Evolutionary conservation across 2,113 vertebrate species (phyloP).

Genomic region (Caranx ignobilis): DNA sequence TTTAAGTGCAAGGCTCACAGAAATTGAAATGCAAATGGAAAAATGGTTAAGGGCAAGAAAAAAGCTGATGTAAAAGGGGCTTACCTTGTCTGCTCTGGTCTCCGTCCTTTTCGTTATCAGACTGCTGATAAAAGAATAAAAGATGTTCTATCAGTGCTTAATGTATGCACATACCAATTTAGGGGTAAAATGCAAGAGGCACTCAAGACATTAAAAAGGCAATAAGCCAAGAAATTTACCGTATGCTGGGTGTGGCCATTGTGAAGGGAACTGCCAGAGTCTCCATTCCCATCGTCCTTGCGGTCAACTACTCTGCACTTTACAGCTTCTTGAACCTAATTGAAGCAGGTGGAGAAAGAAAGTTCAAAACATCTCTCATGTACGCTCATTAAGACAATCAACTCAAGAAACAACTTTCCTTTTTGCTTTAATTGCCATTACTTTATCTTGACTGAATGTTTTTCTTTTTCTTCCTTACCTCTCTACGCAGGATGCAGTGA

Average conservation of each 20-base stretch:
- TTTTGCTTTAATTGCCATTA: not conserved
- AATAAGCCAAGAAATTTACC: constrained; percentile 85
- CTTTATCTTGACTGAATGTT: not conserved
- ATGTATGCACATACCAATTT: constrained; percentile 69
- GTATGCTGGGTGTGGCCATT: constrained; percentile 95
- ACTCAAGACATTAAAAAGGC: constrained; percentile 78
- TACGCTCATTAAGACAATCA: constrained; percentile 20
- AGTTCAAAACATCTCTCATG: not conserved
- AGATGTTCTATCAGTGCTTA: constrained; percentile 66
- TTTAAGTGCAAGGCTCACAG: constrained; percentile 37
- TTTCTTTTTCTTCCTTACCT: constrained; percentile 83
- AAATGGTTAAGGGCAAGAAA: constrained; percentile 52
- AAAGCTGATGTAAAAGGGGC: constrained; percentile 51
- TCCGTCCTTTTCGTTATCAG: constrained; percentile 97
- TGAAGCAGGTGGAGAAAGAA: constrained; percentile 7
- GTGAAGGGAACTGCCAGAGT: constrained; percentile 96
- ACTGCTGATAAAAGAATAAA: constrained; percentile 84
- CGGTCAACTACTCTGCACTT: constrained; percentile 97
- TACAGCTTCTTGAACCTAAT: constrained; percentile 96
- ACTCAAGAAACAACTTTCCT: constrained; percentile 8
- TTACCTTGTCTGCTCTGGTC: constrained; percentile 98
- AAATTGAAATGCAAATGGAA: constrained; percentile 61
- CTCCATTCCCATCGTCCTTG: constrained; percentile 96
- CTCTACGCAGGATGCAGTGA: constrained; percentile 95
- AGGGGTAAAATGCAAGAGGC: constrained; percentile 58